phyloP scores from a whole-genome alignment of 2,797 vertebrate species.

The Darevskia nairensis region DNA sequence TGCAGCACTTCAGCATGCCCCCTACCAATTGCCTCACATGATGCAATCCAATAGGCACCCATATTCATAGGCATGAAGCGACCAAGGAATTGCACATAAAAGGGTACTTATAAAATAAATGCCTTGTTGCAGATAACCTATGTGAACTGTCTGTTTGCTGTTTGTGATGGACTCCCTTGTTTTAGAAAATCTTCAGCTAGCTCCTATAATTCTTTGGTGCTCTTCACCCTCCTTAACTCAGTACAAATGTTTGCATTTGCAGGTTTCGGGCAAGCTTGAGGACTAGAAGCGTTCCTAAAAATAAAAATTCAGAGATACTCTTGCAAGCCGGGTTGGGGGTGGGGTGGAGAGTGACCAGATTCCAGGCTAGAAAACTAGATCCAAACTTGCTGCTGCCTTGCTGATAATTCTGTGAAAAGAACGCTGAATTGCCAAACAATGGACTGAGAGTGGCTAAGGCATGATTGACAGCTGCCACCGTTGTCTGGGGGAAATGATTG shows the following conservation, averaged over 20 bases:
- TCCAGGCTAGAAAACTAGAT: background rate
- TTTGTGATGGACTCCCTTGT: background rate
- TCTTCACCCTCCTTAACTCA: background rate
- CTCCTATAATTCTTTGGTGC: background rate
- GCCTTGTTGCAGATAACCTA: background rate
- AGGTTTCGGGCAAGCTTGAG: background rate
- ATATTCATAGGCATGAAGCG: background rate
- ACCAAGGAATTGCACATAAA: background rate
- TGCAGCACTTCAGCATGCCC: background rate
- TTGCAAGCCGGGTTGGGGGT: background rate
- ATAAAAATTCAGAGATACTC: background rate
- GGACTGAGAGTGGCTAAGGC: accelerated
- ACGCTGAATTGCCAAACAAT: accelerated
- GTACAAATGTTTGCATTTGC: background rate
- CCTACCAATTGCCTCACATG: background rate
- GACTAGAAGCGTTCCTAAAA: background rate
- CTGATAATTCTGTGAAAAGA: accelerated
- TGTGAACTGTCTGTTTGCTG: background rate
- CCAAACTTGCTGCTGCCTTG: background rate
- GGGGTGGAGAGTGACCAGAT: background rate
- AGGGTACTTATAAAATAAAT: background rate
- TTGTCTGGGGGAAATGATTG: background rate
- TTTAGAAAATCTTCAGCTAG: background rate
- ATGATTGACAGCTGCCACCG: constrained; percentile 14
- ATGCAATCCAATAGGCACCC: background rate